These are phyloP conservation scores for Tetramorium bicarinatum DNA, from an alignment of 2,888 invertebrate genomes.

Conservation along the genomic window DNA sequence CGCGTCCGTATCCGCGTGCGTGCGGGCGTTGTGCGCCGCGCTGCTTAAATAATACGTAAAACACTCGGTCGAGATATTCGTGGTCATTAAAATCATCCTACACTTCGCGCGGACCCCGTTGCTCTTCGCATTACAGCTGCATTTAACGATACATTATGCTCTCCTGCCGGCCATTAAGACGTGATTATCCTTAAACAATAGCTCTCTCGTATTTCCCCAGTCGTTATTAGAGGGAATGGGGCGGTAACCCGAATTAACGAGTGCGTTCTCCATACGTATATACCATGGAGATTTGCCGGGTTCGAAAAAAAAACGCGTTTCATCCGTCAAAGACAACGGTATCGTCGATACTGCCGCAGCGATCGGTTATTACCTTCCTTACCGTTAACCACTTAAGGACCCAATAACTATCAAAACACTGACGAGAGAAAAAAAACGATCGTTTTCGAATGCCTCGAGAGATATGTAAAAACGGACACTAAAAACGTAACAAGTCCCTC, in stretches of 20 bases:
- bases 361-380: conserved; percentile 29
- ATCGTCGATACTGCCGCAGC: conserved; percentile 19
- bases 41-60: conserved; percentile 49
- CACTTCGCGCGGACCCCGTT: conserved; percentile 71
- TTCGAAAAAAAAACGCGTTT: conserved; percentile 3
- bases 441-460: conserved; percentile 11
- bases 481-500: conserved; percentile 7
- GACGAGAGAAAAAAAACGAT: conserved; percentile 17
- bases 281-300: conserved; percentile 36
- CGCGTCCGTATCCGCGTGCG: background rate
- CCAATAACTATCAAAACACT: conserved; percentile 24
- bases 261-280: background rate
- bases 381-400: conserved; percentile 45
- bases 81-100: conserved; percentile 78
- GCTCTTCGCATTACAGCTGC: conserved; percentile 69
- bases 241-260: conserved; percentile 58
- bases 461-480: conserved; percentile 1
- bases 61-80: conserved; percentile 53
- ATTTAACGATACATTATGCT: conserved; percentile 74
- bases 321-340: conserved; percentile 35
- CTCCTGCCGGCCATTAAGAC: conserved; percentile 73
- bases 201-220: conserved; percentile 42
- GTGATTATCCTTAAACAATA: conserved; percentile 76
- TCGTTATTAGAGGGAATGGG: conserved; percentile 23
- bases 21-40: conserved; percentile 7